A percentile compares a stretch with the other conserved stretches of the same genome.
Conservation (phyloP, 1,140 invertebrate species). For the Drosophila nasuta region DNA sequence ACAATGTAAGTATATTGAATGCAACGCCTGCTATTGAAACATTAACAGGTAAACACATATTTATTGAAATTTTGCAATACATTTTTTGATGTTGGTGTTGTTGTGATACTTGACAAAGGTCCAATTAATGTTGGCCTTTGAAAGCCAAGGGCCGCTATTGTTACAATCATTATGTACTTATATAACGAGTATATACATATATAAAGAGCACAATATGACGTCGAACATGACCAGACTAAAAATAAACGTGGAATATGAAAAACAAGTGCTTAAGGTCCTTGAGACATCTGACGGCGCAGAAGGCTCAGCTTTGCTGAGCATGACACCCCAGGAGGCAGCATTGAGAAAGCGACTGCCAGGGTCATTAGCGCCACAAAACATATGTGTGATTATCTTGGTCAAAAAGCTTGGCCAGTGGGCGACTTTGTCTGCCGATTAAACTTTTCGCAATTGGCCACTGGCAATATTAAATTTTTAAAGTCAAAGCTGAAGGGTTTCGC, state of each 20-base stretch:
- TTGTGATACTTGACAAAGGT: constrained; percentile 47
- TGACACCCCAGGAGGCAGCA: constrained; percentile 12
- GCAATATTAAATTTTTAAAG: constrained; percentile 43
- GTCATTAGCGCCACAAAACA: constrained; percentile 40
- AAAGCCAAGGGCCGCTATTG: constrained; percentile 58
- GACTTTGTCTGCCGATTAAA: constrained; percentile 29
- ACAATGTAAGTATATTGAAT: not conserved
- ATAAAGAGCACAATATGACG: constrained; percentile 51
- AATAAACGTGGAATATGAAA: constrained; percentile 53
- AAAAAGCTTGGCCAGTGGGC: constrained; percentile 15
- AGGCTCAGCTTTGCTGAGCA: constrained; percentile 20
- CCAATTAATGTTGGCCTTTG: constrained; percentile 74
- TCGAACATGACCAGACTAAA: constrained; percentile 54
- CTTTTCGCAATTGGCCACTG: constrained; percentile 1
- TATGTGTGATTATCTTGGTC: constrained; percentile 24
- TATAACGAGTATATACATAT: constrained; percentile 29
- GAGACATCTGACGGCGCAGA: constrained; percentile 34
- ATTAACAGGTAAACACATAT: constrained; percentile 51
- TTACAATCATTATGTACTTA: constrained; percentile 31
- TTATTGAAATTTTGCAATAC: constrained; percentile 40
- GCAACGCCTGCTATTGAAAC: constrained; percentile 28
- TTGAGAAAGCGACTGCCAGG: constrained; percentile 34
- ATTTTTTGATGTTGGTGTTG: constrained; percentile 7
- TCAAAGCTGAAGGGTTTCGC: constrained; percentile 6
- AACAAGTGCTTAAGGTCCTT: constrained; percentile 40